These are phyloP conservation scores for Batillaria attramentaria DNA, from an alignment of 1,140 invertebrate genomes.

Conservation along the genomic window DNA sequence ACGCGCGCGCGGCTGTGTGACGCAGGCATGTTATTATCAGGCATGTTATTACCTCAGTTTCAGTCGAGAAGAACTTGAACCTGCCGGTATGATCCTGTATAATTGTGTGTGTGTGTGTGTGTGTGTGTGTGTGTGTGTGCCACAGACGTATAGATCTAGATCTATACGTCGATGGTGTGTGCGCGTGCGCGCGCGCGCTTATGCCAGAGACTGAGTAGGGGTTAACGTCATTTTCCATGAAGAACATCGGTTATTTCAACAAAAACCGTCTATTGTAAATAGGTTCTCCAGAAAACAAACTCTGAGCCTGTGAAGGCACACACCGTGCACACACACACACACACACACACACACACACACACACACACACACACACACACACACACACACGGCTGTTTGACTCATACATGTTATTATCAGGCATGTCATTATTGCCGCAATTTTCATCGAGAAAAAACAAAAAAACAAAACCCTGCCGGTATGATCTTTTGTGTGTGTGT, in stretches of 20 bases:
- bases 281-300: too few species aligned
- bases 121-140: conserved; percentile 23
- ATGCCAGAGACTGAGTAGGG: neutral
- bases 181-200: neutral
- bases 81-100: neutral
- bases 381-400: neutral
- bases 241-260: neutral
- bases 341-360: neutral
- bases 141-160: too few species aligned
- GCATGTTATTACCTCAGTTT: too few species aligned
- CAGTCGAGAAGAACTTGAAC: too few species aligned
- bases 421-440: too few species aligned
- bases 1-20: too few species aligned
- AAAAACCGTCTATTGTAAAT: too few species aligned
- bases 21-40: too few species aligned
- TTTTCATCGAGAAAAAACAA: too few species aligned
- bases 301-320: neutral
- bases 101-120: conserved; percentile 2
- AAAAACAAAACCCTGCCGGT: too few species aligned
- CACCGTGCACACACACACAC: neutral
- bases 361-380: conserved; percentile 1
- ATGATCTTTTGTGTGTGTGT: neutral
- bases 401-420: neutral
- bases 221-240: neutral
- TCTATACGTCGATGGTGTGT: too few species aligned